Conservation (phyloP, 2,797 vertebrate species). For the Cichlasoma orientale region DNA sequence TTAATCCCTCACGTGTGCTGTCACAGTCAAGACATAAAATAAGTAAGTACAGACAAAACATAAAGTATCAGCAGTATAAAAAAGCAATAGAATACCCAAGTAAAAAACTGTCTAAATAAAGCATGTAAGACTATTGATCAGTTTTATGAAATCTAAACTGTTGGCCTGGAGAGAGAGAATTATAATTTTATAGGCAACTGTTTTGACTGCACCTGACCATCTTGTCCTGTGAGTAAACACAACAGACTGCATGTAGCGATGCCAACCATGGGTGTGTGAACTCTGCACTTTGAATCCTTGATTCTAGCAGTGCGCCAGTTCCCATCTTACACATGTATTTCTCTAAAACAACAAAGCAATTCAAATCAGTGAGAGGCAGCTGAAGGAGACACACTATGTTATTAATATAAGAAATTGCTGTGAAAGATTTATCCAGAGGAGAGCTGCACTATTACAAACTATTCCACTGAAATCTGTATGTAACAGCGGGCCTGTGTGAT, state of each 20-base stretch:
- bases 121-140: not conserved
- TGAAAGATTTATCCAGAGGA: too few relatives aligned
- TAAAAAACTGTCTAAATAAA: too few relatives aligned
- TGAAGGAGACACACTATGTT: not conserved
- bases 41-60: not conserved
- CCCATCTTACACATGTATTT: not conserved
- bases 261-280: not conserved
- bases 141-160: not conserved
- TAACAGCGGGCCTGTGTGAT: not conserved
- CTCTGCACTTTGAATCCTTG: too few relatives aligned
- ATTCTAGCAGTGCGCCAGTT: too few relatives aligned
- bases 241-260: not conserved
- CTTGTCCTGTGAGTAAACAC: not conserved
- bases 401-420: not conserved
- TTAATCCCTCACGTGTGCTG: not conserved
- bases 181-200: accelerated
- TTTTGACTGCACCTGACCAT: not conserved
- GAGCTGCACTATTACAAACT: too few relatives aligned
- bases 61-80: not conserved
- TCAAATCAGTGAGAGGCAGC: not conserved
- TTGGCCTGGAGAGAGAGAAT: not conserved
- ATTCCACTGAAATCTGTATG: not conserved
- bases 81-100: not conserved
- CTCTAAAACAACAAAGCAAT: not conserved
- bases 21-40: not conserved